phyloP scores from a whole-genome alignment of 2,113 vertebrate species.

The Cercocebus atys region DNA sequence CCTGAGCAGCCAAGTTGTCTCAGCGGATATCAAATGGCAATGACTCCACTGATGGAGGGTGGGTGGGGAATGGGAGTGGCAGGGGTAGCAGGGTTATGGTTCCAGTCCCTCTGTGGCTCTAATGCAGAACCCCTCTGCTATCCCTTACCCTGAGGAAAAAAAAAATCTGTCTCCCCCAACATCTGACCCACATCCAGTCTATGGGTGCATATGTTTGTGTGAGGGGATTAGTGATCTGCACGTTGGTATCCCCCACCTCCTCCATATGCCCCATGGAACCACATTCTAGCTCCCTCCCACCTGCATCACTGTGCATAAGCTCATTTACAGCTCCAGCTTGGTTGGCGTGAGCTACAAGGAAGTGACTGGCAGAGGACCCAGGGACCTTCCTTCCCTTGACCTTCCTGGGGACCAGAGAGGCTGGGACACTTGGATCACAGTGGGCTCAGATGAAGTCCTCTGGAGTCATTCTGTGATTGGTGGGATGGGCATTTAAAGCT shows the following conservation, averaged over 20 bases:
- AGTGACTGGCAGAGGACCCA: background rate
- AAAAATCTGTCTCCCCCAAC: background rate
- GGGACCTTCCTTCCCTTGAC: background rate
- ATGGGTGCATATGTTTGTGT: background rate
- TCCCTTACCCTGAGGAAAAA: background rate
- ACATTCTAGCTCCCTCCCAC: background rate
- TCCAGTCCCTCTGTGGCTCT: constrained; percentile 36
- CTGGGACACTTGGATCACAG: background rate
- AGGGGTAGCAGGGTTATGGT: background rate
- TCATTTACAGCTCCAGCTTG: background rate
- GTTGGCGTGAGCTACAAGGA: background rate
- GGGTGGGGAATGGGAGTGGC: background rate
- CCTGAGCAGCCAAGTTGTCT: constrained; percentile 75
- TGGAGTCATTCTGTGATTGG: background rate
- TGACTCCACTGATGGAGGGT: constrained; percentile 45
- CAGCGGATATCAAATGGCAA: constrained; percentile 79
- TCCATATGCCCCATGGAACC: background rate
- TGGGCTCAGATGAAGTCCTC: background rate
- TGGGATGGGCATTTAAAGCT: background rate
- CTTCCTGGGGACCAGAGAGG: background rate
- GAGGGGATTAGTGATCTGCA: background rate
- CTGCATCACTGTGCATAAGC: background rate
- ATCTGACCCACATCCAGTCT: background rate
- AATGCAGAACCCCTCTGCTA: background rate
- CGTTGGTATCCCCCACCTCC: background rate